Percentiles rank a stretch among this genome's conserved stretches.
These are phyloP conservation scores for Macropodus opercularis DNA, from an alignment of 2,797 vertebrate genomes.

Conservation along the genomic window DNA sequence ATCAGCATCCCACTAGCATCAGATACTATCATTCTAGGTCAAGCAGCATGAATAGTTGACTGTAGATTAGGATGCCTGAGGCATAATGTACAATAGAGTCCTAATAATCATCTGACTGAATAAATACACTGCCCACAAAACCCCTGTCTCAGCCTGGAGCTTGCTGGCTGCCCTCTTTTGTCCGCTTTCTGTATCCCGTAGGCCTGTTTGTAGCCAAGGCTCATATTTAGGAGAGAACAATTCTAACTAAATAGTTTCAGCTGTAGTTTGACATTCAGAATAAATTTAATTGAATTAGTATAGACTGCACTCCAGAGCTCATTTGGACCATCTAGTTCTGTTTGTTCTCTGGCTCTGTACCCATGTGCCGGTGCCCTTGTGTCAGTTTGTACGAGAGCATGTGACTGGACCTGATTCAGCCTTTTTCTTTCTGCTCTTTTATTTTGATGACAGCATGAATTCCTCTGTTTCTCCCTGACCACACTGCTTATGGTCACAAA, in stretches of 20 bases:
- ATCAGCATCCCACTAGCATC: constrained; percentile 16
- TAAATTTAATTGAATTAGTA: neutral
- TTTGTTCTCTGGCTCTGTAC: constrained; percentile 32
- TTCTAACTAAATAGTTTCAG: constrained; percentile 19
- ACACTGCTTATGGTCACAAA: constrained; percentile 55
- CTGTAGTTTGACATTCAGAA: constrained; percentile 32
- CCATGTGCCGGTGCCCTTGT: constrained; percentile 31
- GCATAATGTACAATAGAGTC: constrained; percentile 61
- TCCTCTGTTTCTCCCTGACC: constrained; percentile 66
- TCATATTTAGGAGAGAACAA: constrained; percentile 9
- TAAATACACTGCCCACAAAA: constrained; percentile 58
- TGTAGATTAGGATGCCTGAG: constrained; percentile 53
- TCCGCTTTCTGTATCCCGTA: constrained; percentile 17
- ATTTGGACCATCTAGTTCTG: constrained; percentile 20
- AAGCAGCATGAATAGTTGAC: constrained; percentile 59
- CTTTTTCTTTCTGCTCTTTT: constrained; percentile 76
- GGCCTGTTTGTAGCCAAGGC: constrained; percentile 25
- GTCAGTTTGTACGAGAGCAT: constrained; percentile 65
- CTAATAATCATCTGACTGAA: constrained; percentile 65
- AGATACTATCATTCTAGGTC: constrained; percentile 55
- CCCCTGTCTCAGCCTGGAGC: constrained; percentile 37
- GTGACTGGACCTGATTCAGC: constrained; percentile 81
- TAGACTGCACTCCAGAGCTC: constrained; percentile 18
- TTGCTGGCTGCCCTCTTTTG: constrained; percentile 33
- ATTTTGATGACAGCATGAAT: constrained; percentile 84